Evolutionary conservation across 2,888 invertebrate species (phyloP).

Genomic region (Villa cingulata): DNA sequence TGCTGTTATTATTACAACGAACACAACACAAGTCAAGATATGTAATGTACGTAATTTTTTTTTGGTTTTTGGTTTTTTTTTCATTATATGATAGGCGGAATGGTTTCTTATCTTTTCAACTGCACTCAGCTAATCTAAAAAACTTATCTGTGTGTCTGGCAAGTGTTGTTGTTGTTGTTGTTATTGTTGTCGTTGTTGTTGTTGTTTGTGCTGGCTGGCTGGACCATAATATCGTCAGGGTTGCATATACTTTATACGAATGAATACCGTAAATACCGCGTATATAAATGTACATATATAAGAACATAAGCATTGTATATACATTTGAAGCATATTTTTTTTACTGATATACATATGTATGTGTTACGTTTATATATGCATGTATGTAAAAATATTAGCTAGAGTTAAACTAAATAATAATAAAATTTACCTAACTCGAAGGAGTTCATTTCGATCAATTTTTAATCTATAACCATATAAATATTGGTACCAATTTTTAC

Average conservation of each 20-base stretch:
- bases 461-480: neutral
- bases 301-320: too few relatives aligned
- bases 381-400: too few relatives aligned
- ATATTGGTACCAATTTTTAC: too few relatives aligned
- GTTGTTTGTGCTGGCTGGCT: too few relatives aligned
- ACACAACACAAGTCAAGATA: conserved; percentile 19
- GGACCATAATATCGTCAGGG: conserved; percentile 11
- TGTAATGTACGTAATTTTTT: conserved; percentile 18
- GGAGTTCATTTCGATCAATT: neutral
- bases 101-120: conserved; percentile 20
- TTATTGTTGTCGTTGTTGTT: too few relatives aligned
- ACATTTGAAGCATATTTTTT: too few relatives aligned
- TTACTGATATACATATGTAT: too few relatives aligned
- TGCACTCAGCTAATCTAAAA: conserved; percentile 23
- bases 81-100: conserved; percentile 23
- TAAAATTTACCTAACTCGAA: neutral
- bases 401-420: too few relatives aligned
- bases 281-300: neutral
- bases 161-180: conserved; percentile 19
- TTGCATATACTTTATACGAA: neutral
- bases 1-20: conserved; percentile 12
- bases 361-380: too few relatives aligned
- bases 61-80: too few relatives aligned
- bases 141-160: conserved; percentile 24
- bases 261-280: neutral